Conservation (phyloP, 2,888 invertebrate genomes). For the Eupithecia vulgata region DNA sequence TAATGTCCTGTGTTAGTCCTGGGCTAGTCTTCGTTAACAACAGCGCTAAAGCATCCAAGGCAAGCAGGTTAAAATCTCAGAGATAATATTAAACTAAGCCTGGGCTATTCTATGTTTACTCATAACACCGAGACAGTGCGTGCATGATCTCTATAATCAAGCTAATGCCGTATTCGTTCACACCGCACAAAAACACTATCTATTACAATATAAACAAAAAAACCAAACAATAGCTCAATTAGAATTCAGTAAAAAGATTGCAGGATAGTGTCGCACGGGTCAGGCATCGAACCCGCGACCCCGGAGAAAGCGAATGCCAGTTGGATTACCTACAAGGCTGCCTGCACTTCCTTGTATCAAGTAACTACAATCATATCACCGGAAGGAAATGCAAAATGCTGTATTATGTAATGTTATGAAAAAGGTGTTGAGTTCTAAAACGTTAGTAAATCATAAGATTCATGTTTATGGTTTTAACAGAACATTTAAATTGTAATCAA, state of each 20-base stretch:
- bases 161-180: slow-evolving; percentile 10
- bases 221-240: slow-evolving; percentile 32
- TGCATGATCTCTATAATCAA: slow-evolving; percentile 9
- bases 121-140: neutral
- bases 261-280: slow-evolving; percentile 41
- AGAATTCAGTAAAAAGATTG: slow-evolving; percentile 23
- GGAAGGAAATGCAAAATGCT: slow-evolving; percentile 24
- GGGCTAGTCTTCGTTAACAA: neutral
- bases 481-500: neutral
- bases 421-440: neutral
- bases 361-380: slow-evolving; percentile 26
- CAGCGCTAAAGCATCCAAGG: neutral
- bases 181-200: slow-evolving; percentile 22
- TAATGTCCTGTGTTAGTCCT: no score
- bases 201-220: slow-evolving; percentile 29
- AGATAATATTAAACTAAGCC: neutral
- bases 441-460: neutral
- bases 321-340: slow-evolving; percentile 56
- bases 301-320: slow-evolving; percentile 64
- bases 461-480: neutral
- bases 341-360: slow-evolving; percentile 39
- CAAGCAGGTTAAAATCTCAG: neutral
- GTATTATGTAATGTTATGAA: neutral
- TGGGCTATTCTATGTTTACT: neutral
- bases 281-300: slow-evolving; percentile 67